A percentile compares a stretch with the other conserved stretches of the same genome.
Evolutionary conservation across 2,113 vertebrate species (phyloP).

Genomic region (Tursiops truncatus): DNA sequence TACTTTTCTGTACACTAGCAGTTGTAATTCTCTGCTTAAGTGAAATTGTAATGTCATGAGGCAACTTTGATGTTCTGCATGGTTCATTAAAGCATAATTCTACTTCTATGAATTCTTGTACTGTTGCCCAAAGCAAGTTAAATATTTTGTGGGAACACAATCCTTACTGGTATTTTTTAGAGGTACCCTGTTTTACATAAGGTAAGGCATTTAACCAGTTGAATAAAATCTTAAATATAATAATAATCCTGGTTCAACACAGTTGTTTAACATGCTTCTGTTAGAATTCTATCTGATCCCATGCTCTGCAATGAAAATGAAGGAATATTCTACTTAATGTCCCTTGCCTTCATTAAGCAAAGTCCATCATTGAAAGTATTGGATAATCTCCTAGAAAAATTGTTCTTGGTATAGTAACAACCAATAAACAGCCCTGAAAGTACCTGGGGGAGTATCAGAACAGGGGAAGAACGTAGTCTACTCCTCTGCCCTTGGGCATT

Average conservation of each 20-base stretch:
- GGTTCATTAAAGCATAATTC: conserved; percentile 50
- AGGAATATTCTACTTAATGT: background rate
- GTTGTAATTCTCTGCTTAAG: conserved; percentile 45
- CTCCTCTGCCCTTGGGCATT: background rate
- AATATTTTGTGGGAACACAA: conserved; percentile 48
- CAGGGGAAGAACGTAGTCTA: accelerated
- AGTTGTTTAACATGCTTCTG: background rate
- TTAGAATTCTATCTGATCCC: background rate
- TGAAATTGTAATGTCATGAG: conserved; percentile 36
- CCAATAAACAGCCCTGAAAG: background rate
- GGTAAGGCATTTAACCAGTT: background rate
- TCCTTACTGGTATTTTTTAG: conserved; percentile 4
- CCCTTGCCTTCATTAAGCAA: background rate
- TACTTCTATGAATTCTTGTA: conserved; percentile 17
- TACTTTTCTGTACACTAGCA: background rate
- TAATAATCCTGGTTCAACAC: background rate
- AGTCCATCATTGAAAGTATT: background rate
- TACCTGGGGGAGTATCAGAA: accelerated
- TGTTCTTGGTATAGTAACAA: background rate
- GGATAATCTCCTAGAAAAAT: background rate
- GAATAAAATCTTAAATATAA: conserved; percentile 40
- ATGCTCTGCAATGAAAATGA: background rate
- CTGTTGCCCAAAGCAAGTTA: conserved; percentile 42
- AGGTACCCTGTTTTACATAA: conserved; percentile 18
- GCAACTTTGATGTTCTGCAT: conserved; percentile 24